Evolutionary conservation across 2,888 invertebrate species (phyloP).

Genomic region (Hydroisotoma schaefferi): DNA sequence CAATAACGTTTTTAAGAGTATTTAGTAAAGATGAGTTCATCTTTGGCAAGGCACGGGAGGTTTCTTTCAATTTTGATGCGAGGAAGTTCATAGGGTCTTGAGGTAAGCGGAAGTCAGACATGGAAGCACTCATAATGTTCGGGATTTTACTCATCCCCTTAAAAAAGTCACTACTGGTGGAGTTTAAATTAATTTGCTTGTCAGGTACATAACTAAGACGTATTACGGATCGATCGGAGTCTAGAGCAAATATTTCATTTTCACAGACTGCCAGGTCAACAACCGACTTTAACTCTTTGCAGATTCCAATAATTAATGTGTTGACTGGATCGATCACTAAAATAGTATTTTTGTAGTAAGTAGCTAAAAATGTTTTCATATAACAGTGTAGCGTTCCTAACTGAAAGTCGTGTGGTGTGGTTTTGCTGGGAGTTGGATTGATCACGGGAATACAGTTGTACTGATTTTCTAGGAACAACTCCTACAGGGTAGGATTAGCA

Average conservation of each 20-base stretch:
- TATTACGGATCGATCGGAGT: slow-evolving; percentile 71
- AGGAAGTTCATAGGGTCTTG: slow-evolving; percentile 34
- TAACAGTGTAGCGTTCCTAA: slow-evolving; percentile 66
- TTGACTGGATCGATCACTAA: slow-evolving; percentile 72
- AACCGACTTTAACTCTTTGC: slow-evolving; percentile 57
- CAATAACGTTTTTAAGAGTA: slow-evolving; percentile 36
- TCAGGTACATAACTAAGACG: slow-evolving; percentile 75
- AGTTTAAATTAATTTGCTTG: slow-evolving; percentile 8
- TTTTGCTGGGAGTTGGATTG: slow-evolving; percentile 46
- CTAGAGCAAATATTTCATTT: slow-evolving; percentile 69
- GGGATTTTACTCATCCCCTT: slow-evolving; percentile 21
- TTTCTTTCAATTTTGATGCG: slow-evolving; percentile 34
- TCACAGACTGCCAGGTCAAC: slow-evolving; percentile 53
- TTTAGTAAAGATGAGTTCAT: slow-evolving; percentile 23
- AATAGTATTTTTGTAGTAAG: slow-evolving; percentile 67
- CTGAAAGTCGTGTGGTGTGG: slow-evolving; percentile 58
- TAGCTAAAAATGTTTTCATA: slow-evolving; percentile 65
- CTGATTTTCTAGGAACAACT: slow-evolving; percentile 12
- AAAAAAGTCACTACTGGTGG: neutral
- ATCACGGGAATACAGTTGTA: slow-evolving; percentile 31
- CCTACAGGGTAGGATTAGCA: slow-evolving; percentile 10
- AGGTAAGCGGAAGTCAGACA: slow-evolving; percentile 33
- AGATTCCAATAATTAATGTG: slow-evolving; percentile 64
- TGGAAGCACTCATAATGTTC: slow-evolving; percentile 33
- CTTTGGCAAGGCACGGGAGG: slow-evolving; percentile 33